A percentile compares a stretch with the other conserved stretches of the same genome.
Evolutionary conservation across 2,797 vertebrate genomes (phyloP).

Genomic region (Erpetoichthys calabaricus): DNA sequence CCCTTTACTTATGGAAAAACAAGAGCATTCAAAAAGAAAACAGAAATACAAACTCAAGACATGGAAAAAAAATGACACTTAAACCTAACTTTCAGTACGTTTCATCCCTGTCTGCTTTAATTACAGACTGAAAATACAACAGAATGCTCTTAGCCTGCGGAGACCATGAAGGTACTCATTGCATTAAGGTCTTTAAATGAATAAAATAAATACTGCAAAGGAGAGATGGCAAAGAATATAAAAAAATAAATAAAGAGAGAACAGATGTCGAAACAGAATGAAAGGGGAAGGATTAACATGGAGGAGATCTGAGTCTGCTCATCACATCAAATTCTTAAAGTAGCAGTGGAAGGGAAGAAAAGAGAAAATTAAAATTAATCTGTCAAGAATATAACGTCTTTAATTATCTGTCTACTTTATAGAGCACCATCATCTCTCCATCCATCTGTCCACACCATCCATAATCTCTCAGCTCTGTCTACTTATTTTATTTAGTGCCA

Average conservation of each 20-base stretch:
- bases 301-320: too few species aligned
- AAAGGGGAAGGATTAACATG: not conserved
- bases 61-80: too few species aligned
- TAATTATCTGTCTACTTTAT: not conserved
- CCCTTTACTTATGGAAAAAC: too few species aligned
- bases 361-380: too few species aligned
- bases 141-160: too few species aligned
- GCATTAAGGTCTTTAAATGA: too few species aligned
- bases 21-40: too few species aligned
- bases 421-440: not conserved
- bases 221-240: not conserved
- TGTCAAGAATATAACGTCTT: not conserved
- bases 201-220: not conserved
- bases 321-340: not conserved
- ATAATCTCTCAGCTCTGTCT: not conserved
- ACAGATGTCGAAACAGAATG: not conserved
- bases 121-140: too few species aligned
- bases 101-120: too few species aligned
- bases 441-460: not conserved
- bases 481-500: not conserved
- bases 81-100: too few species aligned
- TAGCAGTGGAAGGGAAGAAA: not conserved
- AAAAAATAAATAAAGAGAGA: not conserved
- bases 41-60: too few species aligned
- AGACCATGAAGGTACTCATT: too few species aligned